phyloP scores from a whole-genome alignment of 1,140 invertebrate species.

The Grapholita molesta region DNA sequence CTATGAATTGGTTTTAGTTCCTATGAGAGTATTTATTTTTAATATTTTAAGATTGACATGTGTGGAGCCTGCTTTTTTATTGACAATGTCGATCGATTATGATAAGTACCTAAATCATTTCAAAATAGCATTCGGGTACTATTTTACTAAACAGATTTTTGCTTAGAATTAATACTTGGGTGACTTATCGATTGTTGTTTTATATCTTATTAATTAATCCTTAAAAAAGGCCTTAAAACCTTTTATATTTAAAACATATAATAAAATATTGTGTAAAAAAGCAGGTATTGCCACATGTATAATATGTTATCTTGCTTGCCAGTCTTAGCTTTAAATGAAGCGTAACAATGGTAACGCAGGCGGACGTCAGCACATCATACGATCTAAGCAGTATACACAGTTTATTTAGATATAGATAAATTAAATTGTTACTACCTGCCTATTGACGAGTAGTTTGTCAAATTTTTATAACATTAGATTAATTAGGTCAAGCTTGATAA shows the following conservation, averaged over 20 bases:
- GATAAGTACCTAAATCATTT: not conserved
- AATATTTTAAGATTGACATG: not conserved
- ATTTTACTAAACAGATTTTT: not conserved
- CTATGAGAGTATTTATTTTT: conserved; percentile 2
- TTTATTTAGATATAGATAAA: conserved; percentile 57
- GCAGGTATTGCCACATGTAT: not conserved
- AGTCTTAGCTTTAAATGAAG: conserved; percentile 25
- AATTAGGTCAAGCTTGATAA: conserved; percentile 68
- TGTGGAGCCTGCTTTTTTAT: not conserved
- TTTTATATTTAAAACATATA: not conserved
- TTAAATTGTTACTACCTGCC: conserved; percentile 72
- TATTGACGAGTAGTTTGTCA: conserved; percentile 72
- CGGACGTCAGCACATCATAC: conserved; percentile 34
- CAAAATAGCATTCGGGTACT: not conserved
- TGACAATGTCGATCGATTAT: not conserved
- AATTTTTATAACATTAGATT: conserved; percentile 59
- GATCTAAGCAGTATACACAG: conserved; percentile 59
- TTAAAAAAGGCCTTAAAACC: no score
- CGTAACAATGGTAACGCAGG: conserved; percentile 20
- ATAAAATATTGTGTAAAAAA: not conserved
- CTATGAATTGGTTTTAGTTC: conserved; percentile 10
- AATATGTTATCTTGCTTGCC: conserved; percentile 25
- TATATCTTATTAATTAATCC: no score
- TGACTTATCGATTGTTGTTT: no score
- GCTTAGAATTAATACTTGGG: no score